Conservation (phyloP, 2,797 vertebrate genomes). For the Leptoclinus maculatus region DNA sequence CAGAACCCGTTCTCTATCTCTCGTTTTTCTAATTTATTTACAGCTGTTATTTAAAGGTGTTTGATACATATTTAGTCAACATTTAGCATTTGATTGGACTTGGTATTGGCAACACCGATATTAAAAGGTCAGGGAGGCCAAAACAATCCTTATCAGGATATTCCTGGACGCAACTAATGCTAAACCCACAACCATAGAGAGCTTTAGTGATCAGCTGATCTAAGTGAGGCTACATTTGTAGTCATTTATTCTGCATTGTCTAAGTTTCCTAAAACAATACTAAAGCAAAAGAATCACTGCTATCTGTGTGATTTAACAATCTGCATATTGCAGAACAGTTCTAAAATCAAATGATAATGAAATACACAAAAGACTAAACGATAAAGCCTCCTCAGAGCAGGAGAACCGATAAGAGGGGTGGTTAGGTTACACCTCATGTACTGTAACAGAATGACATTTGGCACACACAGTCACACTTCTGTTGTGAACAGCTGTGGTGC, state of each 20-base stretch:
- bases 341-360: not conserved
- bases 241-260: not conserved
- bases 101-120: not conserved
- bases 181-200: not conserved
- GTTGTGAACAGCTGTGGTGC: constrained; percentile 27
- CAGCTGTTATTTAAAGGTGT: not conserved
- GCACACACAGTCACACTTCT: not conserved
- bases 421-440: constrained; percentile 27
- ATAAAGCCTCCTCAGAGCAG: not conserved
- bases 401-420: constrained; percentile 13
- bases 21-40: not conserved
- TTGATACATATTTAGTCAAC: not conserved
- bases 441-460: constrained; percentile 38
- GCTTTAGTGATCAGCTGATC: constrained; percentile 5
- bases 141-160: not conserved
- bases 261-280: not conserved
- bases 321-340: not conserved
- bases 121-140: not conserved
- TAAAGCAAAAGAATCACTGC: not conserved
- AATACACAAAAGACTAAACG: not conserved
- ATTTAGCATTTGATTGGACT: not conserved
- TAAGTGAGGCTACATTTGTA: not conserved
- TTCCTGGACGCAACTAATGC: not conserved
- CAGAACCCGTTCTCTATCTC: no score
- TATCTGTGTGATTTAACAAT: not conserved